Evolutionary conservation across 2,797 vertebrate genomes (phyloP).

Genomic region (Morus bassanus): DNA sequence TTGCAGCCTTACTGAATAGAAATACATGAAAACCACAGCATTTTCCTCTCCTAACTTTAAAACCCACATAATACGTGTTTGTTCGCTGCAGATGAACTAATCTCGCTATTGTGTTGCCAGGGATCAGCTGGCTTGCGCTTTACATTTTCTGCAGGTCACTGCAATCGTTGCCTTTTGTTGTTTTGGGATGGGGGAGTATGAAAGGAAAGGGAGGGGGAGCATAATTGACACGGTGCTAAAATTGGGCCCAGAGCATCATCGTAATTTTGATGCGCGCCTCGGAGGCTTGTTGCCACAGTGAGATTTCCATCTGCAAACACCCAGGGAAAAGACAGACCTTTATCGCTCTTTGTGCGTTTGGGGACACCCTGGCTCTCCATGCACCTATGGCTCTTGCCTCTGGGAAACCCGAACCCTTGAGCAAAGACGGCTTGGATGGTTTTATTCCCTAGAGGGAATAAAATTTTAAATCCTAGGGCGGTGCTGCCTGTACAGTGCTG

Average conservation of each 20-base stretch:
- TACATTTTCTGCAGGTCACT: conserved; percentile 60
- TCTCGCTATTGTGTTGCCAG: conserved; percentile 37
- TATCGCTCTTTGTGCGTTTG: not conserved
- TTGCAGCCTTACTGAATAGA: conserved; percentile 9
- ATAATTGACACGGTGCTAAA: not conserved
- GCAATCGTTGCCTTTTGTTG: conserved; percentile 36
- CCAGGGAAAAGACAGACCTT: not conserved
- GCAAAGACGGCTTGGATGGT: not conserved
- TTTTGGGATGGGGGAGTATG: not conserved
- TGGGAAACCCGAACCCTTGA: not conserved
- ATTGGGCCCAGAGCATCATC: not conserved
- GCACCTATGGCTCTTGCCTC: not conserved
- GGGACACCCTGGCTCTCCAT: not conserved
- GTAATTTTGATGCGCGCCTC: fast-evolving
- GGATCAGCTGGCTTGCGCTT: conserved; percentile 53
- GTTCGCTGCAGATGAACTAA: conserved; percentile 46
- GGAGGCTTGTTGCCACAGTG: not conserved
- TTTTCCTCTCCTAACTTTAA: conserved; percentile 47
- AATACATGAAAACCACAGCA: conserved; percentile 34
- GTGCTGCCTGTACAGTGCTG: not conserved
- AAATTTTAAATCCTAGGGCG: not conserved
- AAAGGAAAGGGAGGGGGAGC: not conserved
- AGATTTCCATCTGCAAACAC: not conserved
- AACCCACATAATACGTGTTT: conserved; percentile 30
- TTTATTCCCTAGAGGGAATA: not conserved